Conservation (phyloP, 2,797 vertebrate species). For the Poeciliopsis paucimaculata region DNA sequence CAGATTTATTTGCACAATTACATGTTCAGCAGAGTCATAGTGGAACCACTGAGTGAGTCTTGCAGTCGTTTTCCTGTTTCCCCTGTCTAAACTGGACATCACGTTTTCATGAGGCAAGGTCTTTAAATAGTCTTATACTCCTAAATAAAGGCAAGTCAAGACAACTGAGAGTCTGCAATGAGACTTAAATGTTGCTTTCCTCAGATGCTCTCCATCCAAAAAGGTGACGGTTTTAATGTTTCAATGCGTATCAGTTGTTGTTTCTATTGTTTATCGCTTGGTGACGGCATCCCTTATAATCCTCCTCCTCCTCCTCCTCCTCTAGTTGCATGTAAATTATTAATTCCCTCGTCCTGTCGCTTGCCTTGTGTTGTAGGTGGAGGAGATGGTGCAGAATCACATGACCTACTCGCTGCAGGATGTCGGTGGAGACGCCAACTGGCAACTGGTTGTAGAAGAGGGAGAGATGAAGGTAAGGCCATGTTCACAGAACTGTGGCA, state of each 20-base stretch:
- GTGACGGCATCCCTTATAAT: background rate
- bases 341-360: background rate
- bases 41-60: background rate
- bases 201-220: background rate
- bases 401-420: constrained; percentile 97
- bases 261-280: background rate
- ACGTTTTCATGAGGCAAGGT: background rate
- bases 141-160: background rate
- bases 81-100: background rate
- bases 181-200: background rate
- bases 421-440: constrained; percentile 97
- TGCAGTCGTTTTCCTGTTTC: background rate
- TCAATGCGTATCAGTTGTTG: background rate
- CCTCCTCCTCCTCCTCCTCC: no score
- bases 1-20: no score
- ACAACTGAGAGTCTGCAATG: background rate
- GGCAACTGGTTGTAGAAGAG: constrained; percentile 98
- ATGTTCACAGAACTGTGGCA: background rate
- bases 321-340: background rate
- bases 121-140: background rate
- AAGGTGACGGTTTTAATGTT: background rate
- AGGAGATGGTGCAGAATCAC: constrained; percentile 96
- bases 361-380: constrained; percentile 82
- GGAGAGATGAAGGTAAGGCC: constrained; percentile 95
- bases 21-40: no score